A percentile compares a stretch with the other conserved stretches of the same genome.
Evolutionary conservation across 2,888 invertebrate genomes (phyloP).

Genomic region (Cacoxenus indagator): DNA sequence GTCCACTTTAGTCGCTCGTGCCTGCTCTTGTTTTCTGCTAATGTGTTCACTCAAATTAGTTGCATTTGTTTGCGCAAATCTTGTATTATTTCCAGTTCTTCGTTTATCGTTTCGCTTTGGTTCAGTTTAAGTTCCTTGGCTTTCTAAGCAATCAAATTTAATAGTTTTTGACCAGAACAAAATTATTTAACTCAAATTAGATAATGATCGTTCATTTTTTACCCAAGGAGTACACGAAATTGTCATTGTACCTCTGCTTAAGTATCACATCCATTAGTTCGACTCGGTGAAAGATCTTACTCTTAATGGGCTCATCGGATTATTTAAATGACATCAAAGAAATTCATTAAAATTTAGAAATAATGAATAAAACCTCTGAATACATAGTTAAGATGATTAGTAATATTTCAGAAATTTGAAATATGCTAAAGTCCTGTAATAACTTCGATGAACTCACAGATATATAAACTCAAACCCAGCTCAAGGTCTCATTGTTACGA

Average conservation of each 20-base stretch:
- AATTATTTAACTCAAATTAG: conserved; percentile 54
- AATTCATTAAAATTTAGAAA: too few relatives aligned
- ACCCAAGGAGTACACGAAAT: not conserved
- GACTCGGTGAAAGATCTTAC: not conserved
- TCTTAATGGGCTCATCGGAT: not conserved
- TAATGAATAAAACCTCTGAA: too few relatives aligned
- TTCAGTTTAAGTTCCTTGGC: conserved; percentile 15
- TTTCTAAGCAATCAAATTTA: conserved; percentile 40
- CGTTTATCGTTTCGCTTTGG: too few relatives aligned
- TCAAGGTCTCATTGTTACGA: too few relatives aligned
- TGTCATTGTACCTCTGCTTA: not conserved
- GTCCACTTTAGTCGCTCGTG: conserved; percentile 6
- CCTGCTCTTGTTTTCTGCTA: conserved; percentile 21
- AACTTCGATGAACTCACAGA: too few relatives aligned
- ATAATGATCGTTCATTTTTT: conserved; percentile 53
- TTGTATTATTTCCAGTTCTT: conserved; percentile 29
- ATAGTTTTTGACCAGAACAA: conserved; percentile 48
- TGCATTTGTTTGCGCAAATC: conserved; percentile 26
- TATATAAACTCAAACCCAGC: too few relatives aligned
- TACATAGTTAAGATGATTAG: too few relatives aligned
- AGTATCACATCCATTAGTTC: not conserved
- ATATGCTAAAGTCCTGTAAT: too few relatives aligned
- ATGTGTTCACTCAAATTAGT: conserved; percentile 26
- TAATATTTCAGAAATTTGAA: too few relatives aligned
- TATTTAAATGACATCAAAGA: not conserved